Conservation (phyloP, 2,888 invertebrate species). For the Mythimna pallens region DNA sequence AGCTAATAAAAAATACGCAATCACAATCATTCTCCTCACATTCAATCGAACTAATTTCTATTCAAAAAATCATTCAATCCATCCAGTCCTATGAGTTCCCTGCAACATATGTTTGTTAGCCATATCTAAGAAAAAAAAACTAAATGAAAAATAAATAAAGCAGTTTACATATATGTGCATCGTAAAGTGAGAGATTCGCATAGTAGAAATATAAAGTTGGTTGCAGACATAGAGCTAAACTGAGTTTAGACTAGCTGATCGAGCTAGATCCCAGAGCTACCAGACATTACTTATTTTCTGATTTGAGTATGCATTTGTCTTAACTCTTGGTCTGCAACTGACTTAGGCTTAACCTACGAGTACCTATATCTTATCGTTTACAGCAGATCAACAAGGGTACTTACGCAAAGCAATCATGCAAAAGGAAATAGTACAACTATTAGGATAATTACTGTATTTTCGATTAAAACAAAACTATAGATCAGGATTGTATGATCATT, state of each 20-base stretch:
- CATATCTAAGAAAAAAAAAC: slow-evolving; percentile 35
- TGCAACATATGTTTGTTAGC: slow-evolving; percentile 30
- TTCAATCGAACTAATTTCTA: slow-evolving; percentile 13
- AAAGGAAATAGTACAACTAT: neutral
- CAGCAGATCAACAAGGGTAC: neutral
- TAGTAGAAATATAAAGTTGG: neutral
- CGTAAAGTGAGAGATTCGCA: slow-evolving; percentile 3
- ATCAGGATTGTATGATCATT: neutral
- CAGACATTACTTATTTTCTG: no score
- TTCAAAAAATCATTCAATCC: slow-evolving; percentile 1
- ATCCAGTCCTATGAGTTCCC: slow-evolving; percentile 11
- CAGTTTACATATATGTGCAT: neutral
- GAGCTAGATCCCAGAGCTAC: no score
- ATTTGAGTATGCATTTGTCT: no score
- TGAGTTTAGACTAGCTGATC: no score
- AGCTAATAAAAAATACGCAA: slow-evolving; percentile 12
- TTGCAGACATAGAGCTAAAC: no score
- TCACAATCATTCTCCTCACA: slow-evolving; percentile 30
- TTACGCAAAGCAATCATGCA: slow-evolving; percentile 28
- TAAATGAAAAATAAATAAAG: slow-evolving; percentile 29
- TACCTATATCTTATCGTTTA: neutral
- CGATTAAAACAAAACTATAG: neutral
- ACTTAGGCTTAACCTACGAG: neutral
- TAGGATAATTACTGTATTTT: neutral
- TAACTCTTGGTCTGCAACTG: no score